Evolutionary conservation across 1,140 invertebrate genomes (phyloP), one percentile per base, ranked within the genome.

Genomic region (Macrobrachium nipponense): DNA sequence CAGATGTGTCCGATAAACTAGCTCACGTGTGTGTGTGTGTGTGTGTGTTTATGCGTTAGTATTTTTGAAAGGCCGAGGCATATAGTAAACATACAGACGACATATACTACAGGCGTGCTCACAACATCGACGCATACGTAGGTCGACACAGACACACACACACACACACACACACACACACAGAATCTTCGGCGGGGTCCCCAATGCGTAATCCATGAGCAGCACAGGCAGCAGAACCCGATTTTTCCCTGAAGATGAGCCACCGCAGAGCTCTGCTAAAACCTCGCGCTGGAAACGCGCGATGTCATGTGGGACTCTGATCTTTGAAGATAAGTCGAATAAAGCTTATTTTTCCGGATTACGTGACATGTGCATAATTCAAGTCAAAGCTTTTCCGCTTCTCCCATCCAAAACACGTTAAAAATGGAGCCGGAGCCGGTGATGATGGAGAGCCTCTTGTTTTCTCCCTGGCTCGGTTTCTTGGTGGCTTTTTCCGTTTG

Each of bases 281-380:
- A 51, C 51, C 51, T 51, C 20, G 15, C 20, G 20, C 5, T 36
- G 12, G 15, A 20, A 14, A 14, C 66, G 20, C 36, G 20, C 36
- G 0, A 36, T 20, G 66, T 70, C 66, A 36, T 20, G 20, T 14
- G 36, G 66, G 66, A 14, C 36, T 70, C 36, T 70, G 20, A 20
- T 20, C 66, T 36, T n/a, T 36, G 66, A 23, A 70, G 66, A 70
- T 70, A 70, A 70, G 66, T 20, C 64, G 20, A 14, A 14, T 36
- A 36, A 70, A 70, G 66, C 66, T 36, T 20, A 70, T 70, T 70
- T 70, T 70, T 70, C 10, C 17, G 20, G 66, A 36, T 70, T 70
- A 70, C n/a, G 66, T 70, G 66, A 70, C 66, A 70, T 70, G 66
- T 70, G 66, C 66, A 70, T 70, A 70, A 70, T 70, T 70, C 66